Base-by-base conservation (phyloP, 2,797 vertebrate species). In the Halcyon smyrnensis region DNA sequence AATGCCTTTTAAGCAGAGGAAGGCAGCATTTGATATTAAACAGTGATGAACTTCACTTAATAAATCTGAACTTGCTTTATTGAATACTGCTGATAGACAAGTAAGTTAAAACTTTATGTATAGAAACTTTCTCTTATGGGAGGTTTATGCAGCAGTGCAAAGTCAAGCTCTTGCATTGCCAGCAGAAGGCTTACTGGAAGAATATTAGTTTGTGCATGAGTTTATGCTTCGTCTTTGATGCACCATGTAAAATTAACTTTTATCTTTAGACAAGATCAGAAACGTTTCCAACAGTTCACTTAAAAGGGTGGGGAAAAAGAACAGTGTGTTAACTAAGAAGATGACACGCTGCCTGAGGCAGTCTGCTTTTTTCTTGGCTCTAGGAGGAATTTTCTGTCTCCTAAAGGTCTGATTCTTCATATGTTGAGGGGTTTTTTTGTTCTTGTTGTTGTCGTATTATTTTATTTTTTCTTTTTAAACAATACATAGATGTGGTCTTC, bases 181-280 rank as follows among this genome's bases (percentile, higher is more conserved):
- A 50, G 77, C 77, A 54, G 67, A 81, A 84, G 46, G 43, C 82
- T 90, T 53, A 18, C 69, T 89, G 81, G 68, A 77, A 91, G 86
- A 89, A 87, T 90, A 77, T 65, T 73, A 90, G 50, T 95, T 90
- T n/a, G 5, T 84, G 82, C 93, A 77, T 85, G 88, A 89, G 39
- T 70, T 85, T 93, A 51, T 75, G 25, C 71, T 51, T 64, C 0
- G 2, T 85, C 77, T 95, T 93, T 96, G 94, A 95, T 94, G 90
- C 68, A 75, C 81, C 77, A 19, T 93, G 88, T 93, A 89, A 96
- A 96, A 96, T 97, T 95, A 94, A 95, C 78, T 88, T 93, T 83
- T 96, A 96, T 97, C 94, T 94, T 81, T 54, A 93, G 84, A 95
- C 94, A 93, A 92, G 95, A 96, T 97, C 94, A 95, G 95, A 97